Percentiles rank a stretch among this genome's conserved stretches.
Conservation (phyloP, 2,113 vertebrate species). For the Dermatemys mawii region DNA sequence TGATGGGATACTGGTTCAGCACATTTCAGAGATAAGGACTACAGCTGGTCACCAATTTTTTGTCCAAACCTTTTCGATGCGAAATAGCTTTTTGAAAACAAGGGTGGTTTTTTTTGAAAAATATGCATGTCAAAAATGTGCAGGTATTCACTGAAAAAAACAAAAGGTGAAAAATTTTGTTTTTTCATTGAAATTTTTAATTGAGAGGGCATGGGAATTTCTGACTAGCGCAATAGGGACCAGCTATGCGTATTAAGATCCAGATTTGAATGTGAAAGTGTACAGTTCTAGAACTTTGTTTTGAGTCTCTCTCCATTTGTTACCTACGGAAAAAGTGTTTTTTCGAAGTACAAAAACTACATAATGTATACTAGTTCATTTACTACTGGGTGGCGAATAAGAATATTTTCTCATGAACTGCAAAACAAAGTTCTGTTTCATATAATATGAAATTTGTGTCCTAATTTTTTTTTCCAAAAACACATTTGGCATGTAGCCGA, state of each 20-base stretch:
- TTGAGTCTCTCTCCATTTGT: not conserved
- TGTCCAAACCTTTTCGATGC: not conserved
- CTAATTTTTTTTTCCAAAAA: not conserved
- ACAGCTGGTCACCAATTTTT: not conserved
- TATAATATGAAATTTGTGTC: not conserved
- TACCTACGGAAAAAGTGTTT: not conserved
- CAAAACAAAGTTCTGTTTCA: not conserved
- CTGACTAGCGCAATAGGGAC: not conserved
- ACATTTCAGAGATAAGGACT: not conserved
- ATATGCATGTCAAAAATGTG: not conserved
- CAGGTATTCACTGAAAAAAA: conserved; percentile 23
- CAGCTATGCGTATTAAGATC: not conserved
- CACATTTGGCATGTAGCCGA: conserved; percentile 15
- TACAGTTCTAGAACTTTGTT: not conserved
- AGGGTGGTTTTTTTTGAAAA: not conserved
- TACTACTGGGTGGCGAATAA: not conserved
- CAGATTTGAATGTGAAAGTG: conserved; percentile 7
- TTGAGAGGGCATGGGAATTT: not conserved
- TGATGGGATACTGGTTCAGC: not conserved
- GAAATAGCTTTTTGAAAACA: not conserved
- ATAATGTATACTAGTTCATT: not conserved
- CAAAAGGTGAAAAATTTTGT: conserved; percentile 21
- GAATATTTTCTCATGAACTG: conserved; percentile 15
- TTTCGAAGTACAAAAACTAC: not conserved
- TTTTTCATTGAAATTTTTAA: not conserved